Base-by-base conservation (phyloP, 2,797 vertebrate species). In the Florisuga fusca region DNA sequence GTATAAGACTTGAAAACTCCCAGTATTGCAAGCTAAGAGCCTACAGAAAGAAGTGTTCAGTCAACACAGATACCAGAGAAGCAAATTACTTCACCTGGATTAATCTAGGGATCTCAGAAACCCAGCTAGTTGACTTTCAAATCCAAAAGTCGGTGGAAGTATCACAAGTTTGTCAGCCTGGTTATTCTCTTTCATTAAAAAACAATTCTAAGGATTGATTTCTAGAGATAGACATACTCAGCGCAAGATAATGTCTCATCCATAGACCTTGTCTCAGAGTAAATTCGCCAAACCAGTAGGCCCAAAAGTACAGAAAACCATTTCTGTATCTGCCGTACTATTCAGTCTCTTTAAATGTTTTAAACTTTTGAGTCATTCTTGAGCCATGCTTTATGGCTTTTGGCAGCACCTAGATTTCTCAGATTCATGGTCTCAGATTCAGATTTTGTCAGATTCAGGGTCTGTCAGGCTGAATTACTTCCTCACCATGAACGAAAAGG, bases 1-100 rank as follows among this genome's bases (percentile, higher is more conserved):
- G 99, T 99, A 96, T 79, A 86, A 59, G 69, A 55, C 53, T 33
- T 53, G 34, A 50, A 36, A 31, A 75, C 36, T 77, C 71, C 61
- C 58, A 90, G 46, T n/a, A 76, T 41, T 62, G n/a, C 29, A 93
- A 77, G 26, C 15, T 82, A 67, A 67, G 20, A 71, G 9, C 15
- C 22, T 50, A 55, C 43, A 68, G 87, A 81, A 89, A 5, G 34
- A 79, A 6, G 9, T 25, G 25, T 78, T 94, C 64, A 38, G 33
- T 75, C 66, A 87, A 46, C 5, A 36, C 6, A 66, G 27, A 16
- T n/a, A 71, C 12, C 7, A 6, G 25, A 10, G 26, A 69, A 88
- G 21, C 26, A 69, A 84, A 55, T 26, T 45, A 10, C 23, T 48
- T 73, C 31, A 36, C 17, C 17, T 64, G 45, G 26, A 31, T 54